Percentiles rank a stretch among this genome's conserved stretches.
These are phyloP conservation scores for Athene cunicularia DNA, from an alignment of 2,113 vertebrate genomes.

Conservation along the genomic window DNA sequence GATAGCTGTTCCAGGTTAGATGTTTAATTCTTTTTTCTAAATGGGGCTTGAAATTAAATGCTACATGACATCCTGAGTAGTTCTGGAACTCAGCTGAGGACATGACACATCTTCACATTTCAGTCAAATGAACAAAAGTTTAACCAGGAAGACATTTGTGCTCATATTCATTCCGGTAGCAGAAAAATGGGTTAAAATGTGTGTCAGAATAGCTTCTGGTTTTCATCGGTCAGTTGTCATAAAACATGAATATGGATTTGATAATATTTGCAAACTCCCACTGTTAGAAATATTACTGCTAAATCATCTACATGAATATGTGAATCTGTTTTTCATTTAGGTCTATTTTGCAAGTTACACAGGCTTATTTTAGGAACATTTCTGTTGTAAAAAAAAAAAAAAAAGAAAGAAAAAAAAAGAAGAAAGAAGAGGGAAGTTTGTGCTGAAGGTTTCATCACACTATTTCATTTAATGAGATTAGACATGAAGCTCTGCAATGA, in stretches of 20 bases:
- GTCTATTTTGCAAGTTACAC: not conserved
- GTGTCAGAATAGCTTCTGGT: not conserved
- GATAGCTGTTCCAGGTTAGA: constrained; percentile 88
- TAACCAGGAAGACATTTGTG: not conserved
- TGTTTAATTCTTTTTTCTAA: constrained; percentile 25
- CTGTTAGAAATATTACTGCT: constrained; percentile 23
- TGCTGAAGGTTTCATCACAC: not conserved
- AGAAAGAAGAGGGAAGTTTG: not conserved
- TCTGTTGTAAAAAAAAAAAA: not conserved
- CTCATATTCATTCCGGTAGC: not conserved
- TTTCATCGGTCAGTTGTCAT: constrained; percentile 19
- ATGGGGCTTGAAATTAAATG: not conserved
- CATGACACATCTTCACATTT: constrained; percentile 5
- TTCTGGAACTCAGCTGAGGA: constrained; percentile 20
- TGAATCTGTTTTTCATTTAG: constrained; percentile 36
- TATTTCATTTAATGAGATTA: not conserved
- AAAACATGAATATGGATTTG: constrained; percentile 19
- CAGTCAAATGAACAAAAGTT: not conserved
- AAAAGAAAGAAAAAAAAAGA: no score
- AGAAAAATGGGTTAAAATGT: constrained; percentile 24
- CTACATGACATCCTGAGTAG: not conserved
- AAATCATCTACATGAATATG: not conserved
- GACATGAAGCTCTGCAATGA: not conserved
- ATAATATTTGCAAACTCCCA: constrained; percentile 29
- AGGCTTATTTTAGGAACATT: not conserved